phyloP scores from a whole-genome alignment of 2,888 invertebrate genomes.

The Cephus rjabovi region DNA sequence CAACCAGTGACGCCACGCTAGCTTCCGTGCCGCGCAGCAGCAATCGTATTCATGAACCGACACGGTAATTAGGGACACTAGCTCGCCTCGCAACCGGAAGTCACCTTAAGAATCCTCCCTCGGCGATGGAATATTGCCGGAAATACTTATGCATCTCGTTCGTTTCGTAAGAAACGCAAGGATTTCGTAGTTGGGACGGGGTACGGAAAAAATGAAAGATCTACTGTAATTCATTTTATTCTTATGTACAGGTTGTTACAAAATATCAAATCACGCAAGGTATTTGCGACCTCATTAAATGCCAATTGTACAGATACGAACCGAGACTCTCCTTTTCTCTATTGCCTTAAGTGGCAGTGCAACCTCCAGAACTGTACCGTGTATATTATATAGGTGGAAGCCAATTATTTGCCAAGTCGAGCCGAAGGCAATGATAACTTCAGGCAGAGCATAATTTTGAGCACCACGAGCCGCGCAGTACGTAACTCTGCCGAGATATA shows the following conservation, averaged over 20 bases:
- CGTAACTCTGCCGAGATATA: slow-evolving; percentile 61
- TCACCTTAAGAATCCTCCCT: slow-evolving; percentile 64
- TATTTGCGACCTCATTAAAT: too few relatives aligned
- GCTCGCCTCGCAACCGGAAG: slow-evolving; percentile 65
- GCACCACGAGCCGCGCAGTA: slow-evolving; percentile 48
- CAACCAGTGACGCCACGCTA: slow-evolving; percentile 66
- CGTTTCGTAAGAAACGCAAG: slow-evolving; percentile 54
- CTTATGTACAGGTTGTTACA: too few relatives aligned
- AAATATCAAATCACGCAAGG: too few relatives aligned
- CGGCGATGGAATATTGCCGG: slow-evolving; percentile 58
- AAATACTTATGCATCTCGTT: slow-evolving; percentile 65
- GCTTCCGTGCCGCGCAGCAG: slow-evolving; percentile 62
- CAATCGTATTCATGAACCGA: slow-evolving; percentile 67
- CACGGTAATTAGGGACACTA: slow-evolving; percentile 67
- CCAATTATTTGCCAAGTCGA: slow-evolving; percentile 57
- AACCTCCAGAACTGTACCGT: not conserved
- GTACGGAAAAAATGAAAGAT: too few relatives aligned
- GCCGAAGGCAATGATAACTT: slow-evolving; percentile 60
- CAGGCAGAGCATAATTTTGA: slow-evolving; percentile 60
- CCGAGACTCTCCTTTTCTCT: too few relatives aligned
- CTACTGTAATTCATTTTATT: too few relatives aligned
- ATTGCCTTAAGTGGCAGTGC: too few relatives aligned
- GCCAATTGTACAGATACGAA: too few relatives aligned
- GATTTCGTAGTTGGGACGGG: slow-evolving; percentile 31
- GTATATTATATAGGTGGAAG: slow-evolving; percentile 51